Evolutionary conservation across 2,888 invertebrate genomes (phyloP), one percentile per base, ranked within the genome.

Genomic region (Cylindroiulus punctatus): DNA sequence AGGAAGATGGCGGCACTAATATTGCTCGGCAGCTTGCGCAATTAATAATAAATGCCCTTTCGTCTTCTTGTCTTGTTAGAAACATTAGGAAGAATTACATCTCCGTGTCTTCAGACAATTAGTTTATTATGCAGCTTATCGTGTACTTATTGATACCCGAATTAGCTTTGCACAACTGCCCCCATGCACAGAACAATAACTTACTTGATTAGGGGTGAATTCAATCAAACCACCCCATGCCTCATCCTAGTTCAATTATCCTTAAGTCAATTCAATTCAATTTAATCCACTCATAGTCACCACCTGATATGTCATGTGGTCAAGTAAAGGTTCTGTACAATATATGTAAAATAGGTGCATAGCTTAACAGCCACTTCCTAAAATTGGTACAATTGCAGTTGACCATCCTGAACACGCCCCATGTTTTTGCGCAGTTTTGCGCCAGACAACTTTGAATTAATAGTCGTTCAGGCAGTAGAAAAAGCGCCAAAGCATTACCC

Each of bases 1-100:
- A 65, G 65, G 26, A 65, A 65, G 65, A 65, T 65, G 65, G 65
- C 65, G 65, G 65, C 65, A 22, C 65, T 65, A 65, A 65, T 65
- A 65, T 26, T 65, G 65, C 65, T 5, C 12, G 65, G 65, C 65
- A n/a, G 22, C 65, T 65, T 65, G 65, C 10, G 65, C 65, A 65
- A 65, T 65, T 65, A 65, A 65, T 65, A 65, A 65, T 65, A 26
- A 65, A 65, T 65, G 26, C 65, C 65, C 65, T 10, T 65, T 65
- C 65, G 65, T 65, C 65, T 65, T 65, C 65, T 26, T 65, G 65
- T 65, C 65, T 26, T 26, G 22, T 65, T 65, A 65, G 26, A 26
- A 65, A 7, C 26, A 65, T 4, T 10, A 65, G 52, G 52, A 19
- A 26, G 10, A 26, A 65, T 65, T 26, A 65, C 7, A 65, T 65